These are phyloP conservation scores for Pachyramphus minor DNA, from an alignment of 2,113 vertebrate species.

Conservation along the genomic window DNA sequence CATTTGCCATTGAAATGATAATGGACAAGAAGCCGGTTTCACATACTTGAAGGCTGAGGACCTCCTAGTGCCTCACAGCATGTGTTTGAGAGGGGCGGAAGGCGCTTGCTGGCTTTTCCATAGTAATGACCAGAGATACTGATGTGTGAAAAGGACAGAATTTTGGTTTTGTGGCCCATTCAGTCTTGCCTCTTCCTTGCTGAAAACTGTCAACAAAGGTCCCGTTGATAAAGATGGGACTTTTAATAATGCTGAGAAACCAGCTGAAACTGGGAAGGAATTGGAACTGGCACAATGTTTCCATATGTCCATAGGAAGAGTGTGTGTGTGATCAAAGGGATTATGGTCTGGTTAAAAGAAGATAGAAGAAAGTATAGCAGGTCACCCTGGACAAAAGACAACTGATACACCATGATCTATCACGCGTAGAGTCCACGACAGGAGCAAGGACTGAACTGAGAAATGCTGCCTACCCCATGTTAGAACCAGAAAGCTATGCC, in stretches of 20 bases:
- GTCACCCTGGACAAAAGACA: background rate
- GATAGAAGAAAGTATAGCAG: background rate
- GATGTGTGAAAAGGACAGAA: background rate
- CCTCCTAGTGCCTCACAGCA: background rate
- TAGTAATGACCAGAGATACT: background rate
- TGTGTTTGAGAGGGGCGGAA: background rate
- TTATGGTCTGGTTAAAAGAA: background rate
- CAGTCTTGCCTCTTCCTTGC: background rate
- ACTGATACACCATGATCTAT: background rate
- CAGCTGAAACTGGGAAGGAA: background rate
- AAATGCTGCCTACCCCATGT: background rate
- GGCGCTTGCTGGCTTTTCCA: background rate
- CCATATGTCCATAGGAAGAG: background rate
- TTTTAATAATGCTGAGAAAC: background rate
- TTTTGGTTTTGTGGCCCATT: background rate
- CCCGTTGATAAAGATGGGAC: background rate
- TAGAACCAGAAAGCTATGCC: background rate
- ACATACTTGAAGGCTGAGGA: background rate
- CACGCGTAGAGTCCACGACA: background rate
- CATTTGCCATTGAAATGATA: background rate
- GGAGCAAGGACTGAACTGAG: background rate
- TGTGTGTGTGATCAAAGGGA: background rate
- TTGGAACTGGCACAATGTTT: background rate
- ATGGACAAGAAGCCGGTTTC: background rate
- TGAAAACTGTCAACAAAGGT: background rate